Percentiles rank a stretch among this genome's conserved stretches.
Conservation (phyloP, 2,888 invertebrate species). For the Megalurothrips usitatus region DNA sequence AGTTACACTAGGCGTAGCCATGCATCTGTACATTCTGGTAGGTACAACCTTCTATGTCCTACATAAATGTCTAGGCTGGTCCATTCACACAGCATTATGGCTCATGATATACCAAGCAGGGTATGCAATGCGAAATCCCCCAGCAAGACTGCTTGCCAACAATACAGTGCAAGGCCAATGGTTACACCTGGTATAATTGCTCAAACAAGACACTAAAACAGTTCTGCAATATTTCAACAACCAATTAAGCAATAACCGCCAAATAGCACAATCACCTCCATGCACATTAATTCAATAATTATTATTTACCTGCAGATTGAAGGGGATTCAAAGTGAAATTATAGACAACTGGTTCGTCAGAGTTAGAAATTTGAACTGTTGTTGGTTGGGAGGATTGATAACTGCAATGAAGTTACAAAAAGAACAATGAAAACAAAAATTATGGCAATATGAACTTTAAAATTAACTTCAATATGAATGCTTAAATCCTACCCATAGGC, state of each 20-base stretch:
- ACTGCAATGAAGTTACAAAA: not conserved
- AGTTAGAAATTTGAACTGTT: not conserved
- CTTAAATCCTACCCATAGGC: constrained; percentile 52
- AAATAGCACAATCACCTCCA: too few species aligned
- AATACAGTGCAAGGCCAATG: too few species aligned
- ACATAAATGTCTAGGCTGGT: too few species aligned
- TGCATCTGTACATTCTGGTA: too few species aligned
- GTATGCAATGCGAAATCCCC: too few species aligned
- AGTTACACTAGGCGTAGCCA: too few species aligned
- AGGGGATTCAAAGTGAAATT: not conserved
- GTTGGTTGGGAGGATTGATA: not conserved
- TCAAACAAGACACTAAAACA: not conserved
- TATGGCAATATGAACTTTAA: not conserved
- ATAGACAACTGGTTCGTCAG: not conserved
- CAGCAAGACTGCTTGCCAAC: too few species aligned
- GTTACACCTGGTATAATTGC: too few species aligned
- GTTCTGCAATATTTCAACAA: not conserved
- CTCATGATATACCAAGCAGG: too few species aligned
- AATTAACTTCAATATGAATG: not conserved
- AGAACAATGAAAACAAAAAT: not conserved
- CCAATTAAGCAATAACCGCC: too few species aligned
- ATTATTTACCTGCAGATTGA: not conserved
- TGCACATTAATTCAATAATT: not conserved
- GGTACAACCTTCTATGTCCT: too few species aligned
- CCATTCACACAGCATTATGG: too few species aligned